Evolutionary conservation across 2,797 vertebrate genomes (phyloP).

Genomic region (Sebastes nivosus): DNA sequence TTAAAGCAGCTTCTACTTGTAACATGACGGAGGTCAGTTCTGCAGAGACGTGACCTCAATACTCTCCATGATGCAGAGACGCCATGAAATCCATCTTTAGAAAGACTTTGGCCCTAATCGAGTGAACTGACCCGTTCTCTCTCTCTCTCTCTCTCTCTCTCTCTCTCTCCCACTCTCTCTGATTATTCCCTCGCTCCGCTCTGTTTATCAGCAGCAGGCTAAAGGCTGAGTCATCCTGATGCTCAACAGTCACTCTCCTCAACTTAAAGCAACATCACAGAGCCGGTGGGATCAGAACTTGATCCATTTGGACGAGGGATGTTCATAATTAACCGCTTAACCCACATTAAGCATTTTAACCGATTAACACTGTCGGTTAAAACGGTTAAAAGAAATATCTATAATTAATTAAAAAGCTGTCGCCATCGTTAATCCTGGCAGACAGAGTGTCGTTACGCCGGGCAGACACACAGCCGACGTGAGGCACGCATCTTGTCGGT

Average conservation of each 20-base stretch:
- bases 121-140: conserved; percentile 1
- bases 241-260: neutral
- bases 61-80: neutral
- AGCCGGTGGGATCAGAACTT: neutral
- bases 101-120: neutral
- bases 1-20: neutral
- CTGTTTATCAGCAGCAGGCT: neutral
- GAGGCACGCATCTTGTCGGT: too few species aligned
- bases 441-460: too few species aligned
- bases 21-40: neutral
- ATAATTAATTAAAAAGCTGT: too few species aligned
- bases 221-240: neutral
- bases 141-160: neutral
- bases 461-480: too few species aligned
- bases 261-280: neutral
- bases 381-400: too few species aligned
- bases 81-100: neutral
- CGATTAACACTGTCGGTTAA: too few species aligned
- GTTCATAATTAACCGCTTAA: too few species aligned
- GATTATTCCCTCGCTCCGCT: neutral
- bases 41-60: neutral
- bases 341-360: too few species aligned
- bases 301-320: too few species aligned
- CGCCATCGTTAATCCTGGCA: too few species aligned
- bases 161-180: neutral